A percentile compares a stretch with the other conserved stretches of the same genome.
Conservation (phyloP, 2,888 invertebrate genomes). For the Pycnomerus fuliginosus region DNA sequence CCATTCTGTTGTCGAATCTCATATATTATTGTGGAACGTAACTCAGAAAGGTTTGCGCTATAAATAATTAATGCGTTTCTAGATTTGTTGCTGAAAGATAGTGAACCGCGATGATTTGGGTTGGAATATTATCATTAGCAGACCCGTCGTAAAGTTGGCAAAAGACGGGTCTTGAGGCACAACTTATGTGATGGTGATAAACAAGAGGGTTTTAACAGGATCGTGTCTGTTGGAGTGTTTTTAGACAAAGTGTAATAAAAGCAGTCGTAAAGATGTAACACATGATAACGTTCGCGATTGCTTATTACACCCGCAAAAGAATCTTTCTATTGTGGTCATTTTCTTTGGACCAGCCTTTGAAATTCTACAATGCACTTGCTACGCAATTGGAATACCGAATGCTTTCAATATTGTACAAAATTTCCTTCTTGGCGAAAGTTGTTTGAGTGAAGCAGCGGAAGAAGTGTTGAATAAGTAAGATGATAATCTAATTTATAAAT, state of each 20-base stretch:
- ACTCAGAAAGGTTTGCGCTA: not conserved
- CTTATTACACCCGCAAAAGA: too few species aligned
- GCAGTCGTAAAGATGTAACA: constrained; percentile 17
- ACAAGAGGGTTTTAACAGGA: constrained; percentile 12
- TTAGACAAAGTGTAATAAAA: constrained; percentile 19
- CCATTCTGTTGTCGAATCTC: constrained; percentile 2
- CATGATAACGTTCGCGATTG: constrained; percentile 13
- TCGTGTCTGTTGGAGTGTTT: constrained; percentile 10
- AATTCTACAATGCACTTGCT: too few species aligned
- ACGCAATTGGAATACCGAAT: too few species aligned
- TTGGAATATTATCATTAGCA: constrained; percentile 18
- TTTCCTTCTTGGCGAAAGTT: too few species aligned
- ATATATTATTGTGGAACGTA: not conserved
- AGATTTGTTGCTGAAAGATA: too few species aligned
- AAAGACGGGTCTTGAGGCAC: constrained; percentile 14
- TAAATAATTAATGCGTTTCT: too few species aligned
- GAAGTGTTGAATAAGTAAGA: constrained; percentile 13
- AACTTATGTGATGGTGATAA: constrained; percentile 18
- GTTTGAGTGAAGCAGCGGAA: too few species aligned
- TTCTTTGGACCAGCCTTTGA: too few species aligned
- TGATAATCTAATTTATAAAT: constrained; percentile 7
- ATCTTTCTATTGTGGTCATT: too few species aligned
- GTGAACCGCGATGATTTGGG: constrained; percentile 5
- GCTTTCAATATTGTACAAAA: constrained; percentile 19
- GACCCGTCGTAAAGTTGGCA: constrained; percentile 17